A percentile compares a stretch with the other conserved stretches of the same genome.
phyloP scores from a whole-genome alignment of 2,888 invertebrate genomes.

The Aromia moschata region DNA sequence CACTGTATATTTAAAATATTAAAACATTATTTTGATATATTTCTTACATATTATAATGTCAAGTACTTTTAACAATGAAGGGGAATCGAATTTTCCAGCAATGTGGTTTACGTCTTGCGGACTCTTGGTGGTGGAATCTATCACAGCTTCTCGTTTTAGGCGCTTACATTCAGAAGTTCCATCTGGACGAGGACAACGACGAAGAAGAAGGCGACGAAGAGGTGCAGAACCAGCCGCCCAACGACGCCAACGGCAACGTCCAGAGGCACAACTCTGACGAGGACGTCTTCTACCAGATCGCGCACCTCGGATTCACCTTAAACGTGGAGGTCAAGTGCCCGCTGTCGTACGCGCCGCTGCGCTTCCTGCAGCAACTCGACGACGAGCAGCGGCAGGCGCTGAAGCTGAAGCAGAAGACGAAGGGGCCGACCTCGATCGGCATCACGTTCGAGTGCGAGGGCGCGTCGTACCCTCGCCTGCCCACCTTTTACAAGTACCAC shows the following conservation, averaged over 20 bases:
- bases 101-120: too few species aligned
- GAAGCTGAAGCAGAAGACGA: conserved; percentile 30
- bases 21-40: too few species aligned
- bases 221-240: conserved; percentile 35
- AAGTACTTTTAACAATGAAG: too few species aligned
- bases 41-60: too few species aligned
- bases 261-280: conserved; percentile 37
- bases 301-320: conserved; percentile 50
- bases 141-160: conserved; percentile 47
- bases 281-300: conserved; percentile 41
- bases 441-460: conserved; percentile 53
- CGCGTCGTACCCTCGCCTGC: conserved; percentile 52
- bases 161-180: conserved; percentile 54
- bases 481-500: conserved; percentile 48
- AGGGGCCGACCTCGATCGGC: conserved; percentile 40
- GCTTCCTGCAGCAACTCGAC: conserved; percentile 39
- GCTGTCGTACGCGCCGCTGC: conserved; percentile 48
- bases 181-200: conserved; percentile 43
- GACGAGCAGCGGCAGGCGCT: conserved; percentile 27
- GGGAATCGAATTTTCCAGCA: too few species aligned
- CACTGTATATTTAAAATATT: too few species aligned
- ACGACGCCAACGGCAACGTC: conserved; percentile 24
- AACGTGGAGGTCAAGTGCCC: conserved; percentile 53
- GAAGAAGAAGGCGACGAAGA: conserved; percentile 44
- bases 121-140: too few species aligned